Base-by-base conservation (phyloP, 2,797 vertebrate genomes). In the Spondyliosoma cantharus region DNA sequence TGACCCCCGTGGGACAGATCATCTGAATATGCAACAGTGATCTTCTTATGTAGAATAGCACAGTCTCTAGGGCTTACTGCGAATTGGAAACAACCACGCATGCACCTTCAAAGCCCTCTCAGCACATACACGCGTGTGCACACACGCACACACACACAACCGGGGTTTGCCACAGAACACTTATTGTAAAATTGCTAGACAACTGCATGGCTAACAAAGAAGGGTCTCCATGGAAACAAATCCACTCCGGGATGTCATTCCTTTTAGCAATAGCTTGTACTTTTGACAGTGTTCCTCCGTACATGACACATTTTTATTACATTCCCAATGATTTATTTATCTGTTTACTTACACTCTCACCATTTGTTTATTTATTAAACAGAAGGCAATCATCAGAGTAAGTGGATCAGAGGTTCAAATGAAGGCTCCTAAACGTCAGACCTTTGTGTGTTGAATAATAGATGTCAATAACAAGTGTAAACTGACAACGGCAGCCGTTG, bases 21-120 rank as follows among this genome's bases (percentile, higher is more conserved):
- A 89, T 90, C 90, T 93, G 89, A 93, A 94, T 92, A 94, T 91
- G 92, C 86, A 93, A 87, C 87, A 89, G 87, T 84, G 86, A 91
- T 92, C 80, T 88, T 91, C 86, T 90, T 79, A 90, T 93, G 91
- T 86, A 81, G 81, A 92, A 90, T 85, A 76, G 82, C 61, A 32
- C 29, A 59, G 82, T 89, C 89, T 93, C 87, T 49, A 32, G 87
- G 84, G 83, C 78, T 89, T 13, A 20, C 64, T 77, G 75, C 79
- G 86, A 91, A 88, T 83, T 82, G 80, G 83, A 71, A 87, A 88
- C 86, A 86, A 84, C 80, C 73, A 84, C 8, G 11, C 76, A 86
- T 82, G 48, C 63, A 90, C 83, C 78, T 86, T 74, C 15, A 78
- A 84, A 82, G 76, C 29, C 46, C 62, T 66, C 37, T 77, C 5